These are phyloP conservation scores for Aplysia californica DNA, from an alignment of 1,140 invertebrate genomes.

Conservation along the genomic window DNA sequence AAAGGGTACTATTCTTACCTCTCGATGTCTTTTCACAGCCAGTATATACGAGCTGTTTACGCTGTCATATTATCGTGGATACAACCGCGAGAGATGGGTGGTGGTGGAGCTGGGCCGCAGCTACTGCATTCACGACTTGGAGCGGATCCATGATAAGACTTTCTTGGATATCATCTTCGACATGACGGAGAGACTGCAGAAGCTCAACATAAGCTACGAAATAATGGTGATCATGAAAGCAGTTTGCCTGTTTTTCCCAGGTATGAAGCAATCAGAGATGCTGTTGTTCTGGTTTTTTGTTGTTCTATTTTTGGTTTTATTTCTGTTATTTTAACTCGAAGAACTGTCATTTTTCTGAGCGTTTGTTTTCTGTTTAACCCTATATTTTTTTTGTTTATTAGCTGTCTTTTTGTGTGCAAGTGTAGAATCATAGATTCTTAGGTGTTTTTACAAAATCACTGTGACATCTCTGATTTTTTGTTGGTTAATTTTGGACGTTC, in stretches of 20 bases:
- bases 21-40: too few species aligned
- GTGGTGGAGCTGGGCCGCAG: not conserved
- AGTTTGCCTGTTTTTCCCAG: slow-evolving; percentile 14
- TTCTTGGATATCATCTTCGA: not conserved
- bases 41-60: slow-evolving; percentile 9
- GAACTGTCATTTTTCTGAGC: too few species aligned
- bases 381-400: too few species aligned
- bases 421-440: not conserved
- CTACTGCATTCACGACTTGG: slow-evolving; percentile 12
- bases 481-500: too few species aligned
- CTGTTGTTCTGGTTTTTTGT: not conserved
- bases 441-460: not conserved
- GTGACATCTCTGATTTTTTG: too few species aligned
- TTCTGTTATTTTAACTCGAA: too few species aligned
- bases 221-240: slow-evolving; percentile 4
- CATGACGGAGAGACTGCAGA: not conserved
- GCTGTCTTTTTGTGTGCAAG: not conserved
- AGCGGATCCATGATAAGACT: not conserved
- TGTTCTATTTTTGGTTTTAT: not conserved
- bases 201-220: slow-evolving; percentile 11
- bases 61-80: slow-evolving; percentile 8
- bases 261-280: not conserved
- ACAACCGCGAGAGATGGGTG: not conserved
- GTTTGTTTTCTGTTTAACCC: too few species aligned
- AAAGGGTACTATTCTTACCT: too few species aligned